phyloP scores from a whole-genome alignment of 2,888 invertebrate genomes.

The Microplitis manilae region DNA sequence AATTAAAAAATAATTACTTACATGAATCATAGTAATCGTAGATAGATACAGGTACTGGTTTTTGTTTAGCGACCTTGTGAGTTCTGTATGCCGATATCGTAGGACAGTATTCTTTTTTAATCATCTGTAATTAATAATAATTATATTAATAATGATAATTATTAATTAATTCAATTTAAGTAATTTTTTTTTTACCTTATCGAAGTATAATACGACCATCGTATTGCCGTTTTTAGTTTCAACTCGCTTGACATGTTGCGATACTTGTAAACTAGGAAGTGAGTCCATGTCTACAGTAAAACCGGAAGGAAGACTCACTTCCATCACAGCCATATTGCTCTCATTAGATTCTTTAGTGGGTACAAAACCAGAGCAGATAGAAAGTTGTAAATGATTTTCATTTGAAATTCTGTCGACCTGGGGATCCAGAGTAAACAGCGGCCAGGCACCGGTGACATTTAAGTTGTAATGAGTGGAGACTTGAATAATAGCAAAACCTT shows the following conservation, averaged over 20 bases:
- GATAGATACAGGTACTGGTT: slow-evolving; percentile 87
- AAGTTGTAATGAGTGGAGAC: slow-evolving; percentile 87
- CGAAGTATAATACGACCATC: slow-evolving; percentile 81
- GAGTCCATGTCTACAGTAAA: slow-evolving; percentile 86
- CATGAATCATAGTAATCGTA: slow-evolving; percentile 95
- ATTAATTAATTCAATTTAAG: not conserved
- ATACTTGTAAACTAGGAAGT: slow-evolving; percentile 76
- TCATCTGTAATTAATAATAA: slow-evolving; percentile 65
- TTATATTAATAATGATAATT: not conserved
- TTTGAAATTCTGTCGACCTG: slow-evolving; percentile 87
- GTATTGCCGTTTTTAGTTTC: slow-evolving; percentile 81
- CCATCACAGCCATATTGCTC: slow-evolving; percentile 93
- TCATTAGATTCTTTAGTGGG: slow-evolving; percentile 78
- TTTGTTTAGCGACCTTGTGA: slow-evolving; percentile 88
- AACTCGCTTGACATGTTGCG: slow-evolving; percentile 77
- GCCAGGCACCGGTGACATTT: slow-evolving; percentile 90
- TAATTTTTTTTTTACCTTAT: slow-evolving; percentile 72
- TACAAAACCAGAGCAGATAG: slow-evolving; percentile 86
- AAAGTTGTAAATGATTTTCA: slow-evolving; percentile 83
- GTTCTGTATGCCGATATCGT: slow-evolving; percentile 88
- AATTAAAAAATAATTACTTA: slow-evolving; percentile 72
- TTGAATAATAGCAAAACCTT: slow-evolving; percentile 84
- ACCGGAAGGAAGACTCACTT: slow-evolving; percentile 92
- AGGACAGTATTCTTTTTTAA: slow-evolving; percentile 81
- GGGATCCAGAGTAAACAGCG: slow-evolving; percentile 88